These are phyloP conservation scores for Philonicus albiceps DNA, from an alignment of 2,888 invertebrate species.

Conservation along the genomic window DNA sequence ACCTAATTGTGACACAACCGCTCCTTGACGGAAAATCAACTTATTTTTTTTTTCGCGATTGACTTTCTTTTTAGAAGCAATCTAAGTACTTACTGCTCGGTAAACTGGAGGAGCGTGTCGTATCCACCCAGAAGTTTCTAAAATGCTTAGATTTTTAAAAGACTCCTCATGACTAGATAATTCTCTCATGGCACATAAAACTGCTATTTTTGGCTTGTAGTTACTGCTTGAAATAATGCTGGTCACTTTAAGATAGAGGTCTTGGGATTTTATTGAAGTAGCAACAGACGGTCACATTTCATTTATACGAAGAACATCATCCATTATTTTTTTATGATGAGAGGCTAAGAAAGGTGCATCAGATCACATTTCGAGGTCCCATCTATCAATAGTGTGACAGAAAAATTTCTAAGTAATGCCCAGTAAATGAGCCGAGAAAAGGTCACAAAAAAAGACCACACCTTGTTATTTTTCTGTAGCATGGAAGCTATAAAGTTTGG, in stretches of 20 bases:
- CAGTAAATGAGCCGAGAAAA: not conserved
- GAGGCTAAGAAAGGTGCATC: no score
- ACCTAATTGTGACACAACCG: constrained; percentile 3
- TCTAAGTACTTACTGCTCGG: not conserved
- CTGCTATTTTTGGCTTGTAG: not conserved
- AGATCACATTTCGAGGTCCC: not conserved
- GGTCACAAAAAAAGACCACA: not conserved
- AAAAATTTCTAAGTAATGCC: not conserved
- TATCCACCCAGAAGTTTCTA: not conserved
- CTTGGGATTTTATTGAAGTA: not conserved
- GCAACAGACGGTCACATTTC: not conserved
- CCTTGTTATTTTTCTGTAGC: not conserved
- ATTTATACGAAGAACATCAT: not conserved
- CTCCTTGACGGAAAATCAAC: not conserved
- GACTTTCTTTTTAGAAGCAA: not conserved
- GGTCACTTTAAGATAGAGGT: not conserved
- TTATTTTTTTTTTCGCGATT: not conserved
- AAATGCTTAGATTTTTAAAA: not conserved
- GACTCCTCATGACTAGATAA: not conserved
- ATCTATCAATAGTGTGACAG: not conserved
- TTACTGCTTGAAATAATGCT: not conserved
- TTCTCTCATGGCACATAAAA: not conserved
- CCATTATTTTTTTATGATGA: not conserved
- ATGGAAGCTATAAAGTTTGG: not conserved
- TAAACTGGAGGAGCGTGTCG: not conserved